Evolutionary conservation across 2,113 vertebrate species (phyloP).

Genomic region (Donacobius atricapilla): DNA sequence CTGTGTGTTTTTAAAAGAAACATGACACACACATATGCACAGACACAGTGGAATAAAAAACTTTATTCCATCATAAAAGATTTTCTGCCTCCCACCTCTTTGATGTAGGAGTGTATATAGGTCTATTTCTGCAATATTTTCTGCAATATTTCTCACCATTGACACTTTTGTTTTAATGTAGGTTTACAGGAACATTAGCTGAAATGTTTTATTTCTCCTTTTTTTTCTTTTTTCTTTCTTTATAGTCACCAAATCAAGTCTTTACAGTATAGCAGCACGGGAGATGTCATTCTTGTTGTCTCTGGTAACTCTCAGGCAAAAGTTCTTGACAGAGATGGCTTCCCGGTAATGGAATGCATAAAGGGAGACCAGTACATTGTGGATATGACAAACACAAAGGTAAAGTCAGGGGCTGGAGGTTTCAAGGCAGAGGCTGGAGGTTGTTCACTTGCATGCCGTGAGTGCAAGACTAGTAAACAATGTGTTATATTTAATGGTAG

Average conservation of each 20-base stretch:
- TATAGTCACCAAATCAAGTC: slow-evolving; percentile 92
- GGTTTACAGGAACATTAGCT: not conserved
- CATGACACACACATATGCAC: rapidly evolving
- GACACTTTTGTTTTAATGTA: not conserved
- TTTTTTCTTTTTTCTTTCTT: not conserved
- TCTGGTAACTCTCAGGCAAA: slow-evolving; percentile 96
- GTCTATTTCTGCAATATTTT: not conserved
- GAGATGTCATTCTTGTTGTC: slow-evolving; percentile 93
- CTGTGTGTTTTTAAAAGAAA: not conserved
- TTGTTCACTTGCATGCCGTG: not conserved
- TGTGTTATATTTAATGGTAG: not conserved
- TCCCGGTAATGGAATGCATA: slow-evolving; percentile 95
- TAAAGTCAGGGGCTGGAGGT: slow-evolving; percentile 27
- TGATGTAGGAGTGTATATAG: not conserved
- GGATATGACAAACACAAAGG: slow-evolving; percentile 98
- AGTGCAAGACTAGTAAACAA: not conserved
- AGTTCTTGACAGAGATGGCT: slow-evolving; percentile 94
- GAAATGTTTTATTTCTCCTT: not conserved
- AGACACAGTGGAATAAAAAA: not conserved
- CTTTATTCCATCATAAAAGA: not conserved
- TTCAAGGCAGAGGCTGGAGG: not conserved
- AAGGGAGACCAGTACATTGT: slow-evolving; percentile 98
- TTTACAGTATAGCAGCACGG: slow-evolving; percentile 92
- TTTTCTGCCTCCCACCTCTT: not conserved
- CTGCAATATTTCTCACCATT: not conserved